Percentiles rank a stretch among this genome's conserved stretches.
phyloP scores from a whole-genome alignment of 2,797 vertebrate genomes.

The Cynopterus sphinx region DNA sequence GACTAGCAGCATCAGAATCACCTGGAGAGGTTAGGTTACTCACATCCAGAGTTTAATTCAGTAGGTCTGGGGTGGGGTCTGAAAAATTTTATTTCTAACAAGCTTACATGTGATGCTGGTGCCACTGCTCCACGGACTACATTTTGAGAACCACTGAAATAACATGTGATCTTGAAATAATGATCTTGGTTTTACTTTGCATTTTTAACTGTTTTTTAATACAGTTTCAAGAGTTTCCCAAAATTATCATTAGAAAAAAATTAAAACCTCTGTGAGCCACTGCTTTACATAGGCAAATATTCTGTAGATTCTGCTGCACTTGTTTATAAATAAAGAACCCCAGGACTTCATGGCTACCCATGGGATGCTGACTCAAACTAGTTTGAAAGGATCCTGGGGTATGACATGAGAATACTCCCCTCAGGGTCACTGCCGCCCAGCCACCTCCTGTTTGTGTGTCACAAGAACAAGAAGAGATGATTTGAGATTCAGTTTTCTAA shows the following conservation, averaged over 20 bases:
- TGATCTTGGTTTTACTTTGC: background rate
- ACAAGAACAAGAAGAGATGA: background rate
- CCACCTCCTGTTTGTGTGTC: background rate
- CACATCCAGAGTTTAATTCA: background rate
- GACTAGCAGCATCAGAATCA: background rate
- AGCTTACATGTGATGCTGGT: background rate
- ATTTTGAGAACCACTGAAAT: background rate
- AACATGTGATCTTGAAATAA: background rate
- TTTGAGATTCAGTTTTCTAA: background rate
- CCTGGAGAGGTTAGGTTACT: accelerated
- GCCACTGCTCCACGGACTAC: background rate
- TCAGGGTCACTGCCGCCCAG: background rate
- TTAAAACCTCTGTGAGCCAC: background rate
- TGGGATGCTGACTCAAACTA: background rate
- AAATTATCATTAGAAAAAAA: background rate
- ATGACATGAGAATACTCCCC: accelerated
- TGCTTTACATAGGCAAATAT: background rate
- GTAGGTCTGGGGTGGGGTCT: background rate
- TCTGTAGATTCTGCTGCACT: background rate
- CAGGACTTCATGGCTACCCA: background rate
- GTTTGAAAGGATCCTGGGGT: background rate
- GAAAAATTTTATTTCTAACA: background rate
- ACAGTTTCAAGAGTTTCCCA: background rate
- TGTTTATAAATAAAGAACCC: background rate
- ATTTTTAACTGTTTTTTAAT: background rate